Percentiles rank a stretch among this genome's conserved stretches.
Conservation (phyloP, 2,113 vertebrate genomes). For the Hydrochoerus hydrochaeris region DNA sequence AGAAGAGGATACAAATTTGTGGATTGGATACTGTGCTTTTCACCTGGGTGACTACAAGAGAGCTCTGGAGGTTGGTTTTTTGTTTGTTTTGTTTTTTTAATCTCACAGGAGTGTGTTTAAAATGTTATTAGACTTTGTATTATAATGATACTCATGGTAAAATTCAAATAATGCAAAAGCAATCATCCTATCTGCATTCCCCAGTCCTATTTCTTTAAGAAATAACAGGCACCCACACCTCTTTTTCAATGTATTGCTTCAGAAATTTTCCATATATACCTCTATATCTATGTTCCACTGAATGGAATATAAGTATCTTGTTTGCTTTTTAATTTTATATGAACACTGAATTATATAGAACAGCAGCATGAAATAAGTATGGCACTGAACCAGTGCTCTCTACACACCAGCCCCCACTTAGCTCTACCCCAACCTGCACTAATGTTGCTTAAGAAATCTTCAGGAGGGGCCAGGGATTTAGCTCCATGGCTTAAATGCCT, state of each 20-base stretch:
- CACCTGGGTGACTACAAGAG: slow-evolving; percentile 96
- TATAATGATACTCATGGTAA: background rate
- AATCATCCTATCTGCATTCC: background rate
- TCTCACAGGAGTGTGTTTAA: background rate
- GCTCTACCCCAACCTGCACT: background rate
- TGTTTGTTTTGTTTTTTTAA: background rate
- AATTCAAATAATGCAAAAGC: background rate
- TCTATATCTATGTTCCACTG: background rate
- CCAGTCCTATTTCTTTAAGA: background rate
- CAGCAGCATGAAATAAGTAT: background rate
- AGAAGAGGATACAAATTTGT: slow-evolving; percentile 91
- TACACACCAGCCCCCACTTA: too few relatives aligned
- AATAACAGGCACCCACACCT: background rate
- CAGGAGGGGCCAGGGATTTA: too few relatives aligned
- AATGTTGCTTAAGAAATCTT: slow-evolving; percentile 6
- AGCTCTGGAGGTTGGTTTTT: slow-evolving; percentile 92
- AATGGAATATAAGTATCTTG: background rate
- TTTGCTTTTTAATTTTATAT: background rate
- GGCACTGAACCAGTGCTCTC: background rate
- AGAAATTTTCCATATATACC: background rate
- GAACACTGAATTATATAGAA: background rate
- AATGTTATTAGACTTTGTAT: background rate
- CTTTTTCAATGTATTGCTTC: background rate
- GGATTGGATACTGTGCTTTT: slow-evolving; percentile 96
- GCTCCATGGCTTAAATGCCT: too few relatives aligned